These are phyloP conservation scores for Darevskia mixta DNA, from an alignment of 2,797 vertebrate genomes.

Conservation along the genomic window DNA sequence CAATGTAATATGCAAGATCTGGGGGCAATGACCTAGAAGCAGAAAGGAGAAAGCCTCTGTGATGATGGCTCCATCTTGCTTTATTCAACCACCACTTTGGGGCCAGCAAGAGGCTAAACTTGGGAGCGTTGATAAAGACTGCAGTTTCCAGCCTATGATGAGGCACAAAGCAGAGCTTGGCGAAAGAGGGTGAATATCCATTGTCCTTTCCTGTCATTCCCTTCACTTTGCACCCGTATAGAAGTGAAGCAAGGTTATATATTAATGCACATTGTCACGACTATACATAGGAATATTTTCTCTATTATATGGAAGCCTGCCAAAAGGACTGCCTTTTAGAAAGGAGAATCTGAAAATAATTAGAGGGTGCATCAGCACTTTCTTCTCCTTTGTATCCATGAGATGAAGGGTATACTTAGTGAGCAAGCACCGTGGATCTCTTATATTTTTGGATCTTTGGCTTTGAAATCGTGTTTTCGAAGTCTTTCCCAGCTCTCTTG, in stretches of 20 bases:
- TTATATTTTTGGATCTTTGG: slow-evolving; percentile 38
- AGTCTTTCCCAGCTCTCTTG: slow-evolving; percentile 47
- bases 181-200: rapidly evolving
- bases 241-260: neutral
- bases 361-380: slow-evolving; percentile 32
- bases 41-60: slow-evolving; percentile 35
- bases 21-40: neutral
- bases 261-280: neutral
- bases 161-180: neutral
- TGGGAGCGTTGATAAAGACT: rapidly evolving
- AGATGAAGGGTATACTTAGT: slow-evolving; percentile 46
- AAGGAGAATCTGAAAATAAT: slow-evolving; percentile 38
- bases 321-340: slow-evolving; percentile 20
- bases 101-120: slow-evolving; percentile 29
- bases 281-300: neutral
- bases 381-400: slow-evolving; percentile 15
- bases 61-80: neutral
- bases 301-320: neutral
- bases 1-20: slow-evolving; percentile 33
- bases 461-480: slow-evolving; percentile 42
- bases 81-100: slow-evolving; percentile 15
- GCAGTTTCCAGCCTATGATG: slow-evolving; percentile 30
- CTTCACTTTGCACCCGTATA: neutral
- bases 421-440: neutral
- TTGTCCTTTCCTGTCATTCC: slow-evolving; percentile 7